Base-by-base conservation (phyloP, 1,140 invertebrate species). In the Holotrichia oblita region DNA sequence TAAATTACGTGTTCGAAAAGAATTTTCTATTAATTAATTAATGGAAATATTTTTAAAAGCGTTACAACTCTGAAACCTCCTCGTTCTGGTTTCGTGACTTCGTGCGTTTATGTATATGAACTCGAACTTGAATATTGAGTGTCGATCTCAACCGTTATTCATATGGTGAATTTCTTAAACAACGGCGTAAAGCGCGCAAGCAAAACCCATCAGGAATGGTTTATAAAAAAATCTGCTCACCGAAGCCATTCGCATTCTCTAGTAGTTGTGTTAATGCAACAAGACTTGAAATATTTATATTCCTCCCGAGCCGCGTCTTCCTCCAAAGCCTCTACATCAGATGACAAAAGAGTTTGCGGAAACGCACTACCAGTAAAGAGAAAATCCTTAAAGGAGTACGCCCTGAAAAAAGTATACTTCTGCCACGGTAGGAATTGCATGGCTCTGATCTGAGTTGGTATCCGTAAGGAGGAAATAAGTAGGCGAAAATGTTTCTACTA, bases 311-410 rank as follows among this genome's bases (percentile, higher is more conserved):
- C 74, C 72, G n/a, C 24, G 75, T 82, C 75, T 44, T 81, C 69
- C 77, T 69, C 24, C 78, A 81, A 73, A 24, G 41, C 14, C 61
- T 77, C 48, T 81, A 79, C 80, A 80, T 85, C 80, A 86, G 85
- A 84, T 86, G 85, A 86, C 84, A 84, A 77, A 77, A 83, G 80
- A 79, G 82, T 81, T 80, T 76, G 81, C 80, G 80, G 80, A 76
- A 78, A 78, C 14, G 42, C 79, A 75, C 77, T 80, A 81, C 81
- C 81, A 73, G 80, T 81, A 73, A 85, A 84, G 69, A 82, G 84
- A 82, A 85, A 80, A 83, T 41, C 59, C 27, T 77, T 17, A 61
- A 77, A 40, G 48, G 81, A 82, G 44, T 80, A 79, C 42, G 73
- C 59, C 2, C 48, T 80, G 41, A 80, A 77, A 61, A 78, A 81